Evolutionary conservation across 2,113 vertebrate species (phyloP).

Genomic region (Cygnus atratus): DNA sequence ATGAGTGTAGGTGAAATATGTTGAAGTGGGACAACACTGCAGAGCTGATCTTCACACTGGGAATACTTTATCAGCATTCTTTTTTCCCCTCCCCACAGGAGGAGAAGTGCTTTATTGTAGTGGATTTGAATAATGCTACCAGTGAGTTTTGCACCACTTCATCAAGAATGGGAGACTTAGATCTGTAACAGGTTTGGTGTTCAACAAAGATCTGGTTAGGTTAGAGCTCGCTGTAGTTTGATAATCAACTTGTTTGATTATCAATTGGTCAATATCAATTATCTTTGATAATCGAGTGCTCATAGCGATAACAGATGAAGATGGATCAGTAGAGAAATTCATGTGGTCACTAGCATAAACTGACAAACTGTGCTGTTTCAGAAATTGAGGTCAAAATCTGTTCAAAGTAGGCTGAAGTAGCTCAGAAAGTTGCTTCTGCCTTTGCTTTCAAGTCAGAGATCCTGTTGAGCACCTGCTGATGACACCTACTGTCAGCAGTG

Average conservation of each 20-base stretch:
- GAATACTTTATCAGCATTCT: not conserved
- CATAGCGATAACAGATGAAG: not conserved
- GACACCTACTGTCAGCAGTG: not conserved
- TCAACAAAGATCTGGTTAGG: not conserved
- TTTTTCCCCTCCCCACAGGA: not conserved
- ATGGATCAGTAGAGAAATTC: not conserved
- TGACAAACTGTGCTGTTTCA: not conserved
- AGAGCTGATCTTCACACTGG: not conserved
- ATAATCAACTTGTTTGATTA: not conserved
- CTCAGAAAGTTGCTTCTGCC: not conserved
- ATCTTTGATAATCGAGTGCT: not conserved
- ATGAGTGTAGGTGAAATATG: not conserved
- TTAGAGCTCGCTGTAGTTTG: not conserved
- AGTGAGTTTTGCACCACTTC: not conserved
- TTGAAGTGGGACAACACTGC: not conserved
- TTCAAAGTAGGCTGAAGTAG: not conserved
- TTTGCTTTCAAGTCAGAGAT: not conserved
- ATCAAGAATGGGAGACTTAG: not conserved
- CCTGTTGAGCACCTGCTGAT: not conserved
- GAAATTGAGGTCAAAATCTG: not conserved
- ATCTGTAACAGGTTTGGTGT: not conserved
- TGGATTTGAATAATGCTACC: not conserved
- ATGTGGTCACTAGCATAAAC: not conserved
- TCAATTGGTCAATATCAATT: too few relatives aligned
- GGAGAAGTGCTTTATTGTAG: not conserved